Evolutionary conservation across 2,113 vertebrate genomes (phyloP).

Genomic region (Nothoprocta perdicaria): DNA sequence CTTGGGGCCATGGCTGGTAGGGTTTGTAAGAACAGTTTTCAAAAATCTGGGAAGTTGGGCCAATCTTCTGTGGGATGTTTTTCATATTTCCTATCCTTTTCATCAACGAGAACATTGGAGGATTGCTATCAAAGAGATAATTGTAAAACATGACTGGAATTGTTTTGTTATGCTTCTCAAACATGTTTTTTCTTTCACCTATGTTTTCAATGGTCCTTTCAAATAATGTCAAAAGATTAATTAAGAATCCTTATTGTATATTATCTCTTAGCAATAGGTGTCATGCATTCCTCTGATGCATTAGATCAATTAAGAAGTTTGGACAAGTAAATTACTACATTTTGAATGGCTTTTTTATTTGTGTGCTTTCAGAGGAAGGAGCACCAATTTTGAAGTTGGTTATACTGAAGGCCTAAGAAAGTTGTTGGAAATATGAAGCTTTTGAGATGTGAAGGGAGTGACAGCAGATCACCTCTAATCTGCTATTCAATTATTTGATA

Average conservation of each 20-base stretch:
- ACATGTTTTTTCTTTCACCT: not conserved
- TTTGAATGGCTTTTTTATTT: not conserved
- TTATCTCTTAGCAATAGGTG: not conserved
- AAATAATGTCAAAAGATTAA: not conserved
- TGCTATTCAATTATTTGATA: not conserved
- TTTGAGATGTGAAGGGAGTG: not conserved
- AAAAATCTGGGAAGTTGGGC: not conserved
- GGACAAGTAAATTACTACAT: not conserved
- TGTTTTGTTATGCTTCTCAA: not conserved
- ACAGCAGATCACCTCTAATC: not conserved
- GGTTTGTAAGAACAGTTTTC: not conserved
- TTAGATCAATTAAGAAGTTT: not conserved
- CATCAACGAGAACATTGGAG: not conserved
- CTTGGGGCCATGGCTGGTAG: not conserved
- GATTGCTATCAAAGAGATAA: not conserved
- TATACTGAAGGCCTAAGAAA: not conserved
- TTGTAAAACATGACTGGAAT: not conserved
- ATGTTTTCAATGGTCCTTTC: not conserved
- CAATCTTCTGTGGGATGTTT: not conserved
- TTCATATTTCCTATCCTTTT: not conserved
- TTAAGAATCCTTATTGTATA: not conserved
- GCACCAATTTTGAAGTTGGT: slow-evolving; percentile 38
- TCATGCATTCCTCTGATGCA: not conserved
- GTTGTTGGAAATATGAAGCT: not conserved
- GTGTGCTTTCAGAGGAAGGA: not conserved